A percentile compares a stretch with the other conserved stretches of the same genome.
Conservation (phyloP, 2,113 vertebrate genomes). For the Osmerus mordax region DNA sequence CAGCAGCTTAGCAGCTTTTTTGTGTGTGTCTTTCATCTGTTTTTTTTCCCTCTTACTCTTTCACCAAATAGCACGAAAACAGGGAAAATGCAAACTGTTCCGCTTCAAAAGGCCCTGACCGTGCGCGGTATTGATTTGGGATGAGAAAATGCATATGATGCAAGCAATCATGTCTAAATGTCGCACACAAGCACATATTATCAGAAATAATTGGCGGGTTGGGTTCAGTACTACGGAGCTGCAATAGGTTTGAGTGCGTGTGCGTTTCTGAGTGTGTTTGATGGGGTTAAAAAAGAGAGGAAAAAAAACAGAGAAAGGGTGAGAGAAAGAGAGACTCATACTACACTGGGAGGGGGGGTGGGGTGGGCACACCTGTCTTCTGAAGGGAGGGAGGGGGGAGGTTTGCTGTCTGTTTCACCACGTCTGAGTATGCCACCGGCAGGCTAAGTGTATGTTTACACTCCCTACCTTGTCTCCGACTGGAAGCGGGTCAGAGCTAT, state of each 20-base stretch:
- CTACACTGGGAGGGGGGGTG: no score
- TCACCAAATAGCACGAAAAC: constrained; percentile 19
- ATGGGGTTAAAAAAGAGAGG: background rate
- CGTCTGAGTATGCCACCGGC: constrained; percentile 29
- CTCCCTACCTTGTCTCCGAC: constrained; percentile 34
- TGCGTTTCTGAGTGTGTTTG: constrained; percentile 14
- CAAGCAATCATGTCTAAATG: constrained; percentile 27
- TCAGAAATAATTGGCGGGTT: constrained; percentile 38
- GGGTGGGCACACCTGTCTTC: no score
- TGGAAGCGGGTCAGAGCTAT: constrained; percentile 52
- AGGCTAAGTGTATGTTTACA: constrained; percentile 55
- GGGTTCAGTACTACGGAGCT: constrained; percentile 6
- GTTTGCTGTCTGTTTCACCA: background rate
- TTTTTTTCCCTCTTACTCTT: background rate
- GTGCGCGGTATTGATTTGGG: constrained; percentile 31
- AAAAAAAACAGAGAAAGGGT: background rate
- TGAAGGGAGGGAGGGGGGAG: no score
- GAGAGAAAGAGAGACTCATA: no score
- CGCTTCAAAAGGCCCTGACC: constrained; percentile 40
- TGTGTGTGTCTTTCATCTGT: constrained; percentile 24
- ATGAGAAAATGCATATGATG: constrained; percentile 35
- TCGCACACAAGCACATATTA: constrained; percentile 11
- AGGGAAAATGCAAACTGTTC: constrained; percentile 11
- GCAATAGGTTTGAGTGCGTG: constrained; percentile 35
- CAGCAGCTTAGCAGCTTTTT: constrained; percentile 44